phyloP scores from a whole-genome alignment of 2,113 vertebrate genomes.

The Rhinolophus sinicus region DNA sequence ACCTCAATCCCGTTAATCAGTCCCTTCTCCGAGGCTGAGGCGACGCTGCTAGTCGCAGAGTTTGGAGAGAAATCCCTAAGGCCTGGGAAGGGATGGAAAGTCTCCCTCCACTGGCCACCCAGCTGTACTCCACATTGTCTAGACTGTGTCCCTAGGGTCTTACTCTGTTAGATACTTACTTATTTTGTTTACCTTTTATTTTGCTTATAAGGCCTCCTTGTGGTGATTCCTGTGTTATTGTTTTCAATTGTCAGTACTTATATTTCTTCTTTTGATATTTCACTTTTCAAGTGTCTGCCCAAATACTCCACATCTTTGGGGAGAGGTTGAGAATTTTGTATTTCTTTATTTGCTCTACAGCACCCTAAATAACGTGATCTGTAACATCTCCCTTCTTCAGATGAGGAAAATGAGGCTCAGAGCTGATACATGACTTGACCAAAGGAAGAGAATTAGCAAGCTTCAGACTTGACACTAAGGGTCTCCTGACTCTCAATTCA shows the following conservation, averaged over 20 bases:
- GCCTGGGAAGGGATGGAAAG: not conserved
- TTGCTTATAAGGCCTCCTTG: conserved; percentile 34
- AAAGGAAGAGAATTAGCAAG: not conserved
- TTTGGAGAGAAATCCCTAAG: not conserved
- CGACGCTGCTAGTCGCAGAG: rapidly evolving
- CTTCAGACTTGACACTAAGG: not conserved
- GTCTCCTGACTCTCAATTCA: not conserved
- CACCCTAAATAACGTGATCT: not conserved
- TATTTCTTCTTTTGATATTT: not conserved
- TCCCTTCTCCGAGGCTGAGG: not conserved
- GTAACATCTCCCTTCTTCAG: not conserved
- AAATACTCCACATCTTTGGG: not conserved
- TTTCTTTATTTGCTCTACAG: not conserved
- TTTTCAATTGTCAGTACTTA: not conserved
- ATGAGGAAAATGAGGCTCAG: not conserved
- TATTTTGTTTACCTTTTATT: not conserved
- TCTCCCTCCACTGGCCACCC: conserved; percentile 30
- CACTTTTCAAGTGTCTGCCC: not conserved
- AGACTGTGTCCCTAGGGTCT: not conserved
- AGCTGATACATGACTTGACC: not conserved
- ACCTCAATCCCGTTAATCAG: not conserved
- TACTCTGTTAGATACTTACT: not conserved
- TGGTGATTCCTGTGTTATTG: not conserved
- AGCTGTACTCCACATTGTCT: not conserved
- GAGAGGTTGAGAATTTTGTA: not conserved